phyloP scores from a whole-genome alignment of 2,113 vertebrate species.

The Cacatua alba region DNA sequence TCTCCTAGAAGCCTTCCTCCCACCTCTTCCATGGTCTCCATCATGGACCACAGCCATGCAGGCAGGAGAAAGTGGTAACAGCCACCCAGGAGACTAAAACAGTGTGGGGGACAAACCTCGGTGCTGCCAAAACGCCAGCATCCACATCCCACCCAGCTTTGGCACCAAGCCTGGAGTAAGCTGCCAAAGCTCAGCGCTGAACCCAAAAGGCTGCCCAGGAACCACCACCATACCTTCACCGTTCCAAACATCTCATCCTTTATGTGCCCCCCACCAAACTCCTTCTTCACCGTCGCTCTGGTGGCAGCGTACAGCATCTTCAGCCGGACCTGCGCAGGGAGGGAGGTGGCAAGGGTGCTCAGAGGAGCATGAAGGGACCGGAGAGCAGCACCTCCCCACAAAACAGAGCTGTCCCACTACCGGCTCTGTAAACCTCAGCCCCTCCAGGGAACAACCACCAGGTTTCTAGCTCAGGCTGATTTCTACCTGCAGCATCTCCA shows the following conservation, averaged over 20 bases:
- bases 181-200: background rate
- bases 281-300: constrained; percentile 96
- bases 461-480: too few relatives aligned
- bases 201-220: background rate
- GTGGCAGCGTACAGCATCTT: constrained; percentile 99
- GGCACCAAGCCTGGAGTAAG: rapidly evolving
- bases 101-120: rapidly evolving
- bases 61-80: background rate
- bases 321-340: constrained; percentile 85
- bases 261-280: constrained; percentile 95
- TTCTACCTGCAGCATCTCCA: too few relatives aligned
- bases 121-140: background rate
- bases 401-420: too few relatives aligned
- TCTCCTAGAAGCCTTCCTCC: background rate
- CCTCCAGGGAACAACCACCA: too few relatives aligned
- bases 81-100: background rate
- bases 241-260: constrained; percentile 97
- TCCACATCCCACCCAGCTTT: rapidly evolving
- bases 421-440: too few relatives aligned
- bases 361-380: rapidly evolving
- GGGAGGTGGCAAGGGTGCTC: rapidly evolving
- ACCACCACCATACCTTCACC: constrained; percentile 78
- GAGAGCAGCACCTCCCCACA: background rate
- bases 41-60: rapidly evolving
- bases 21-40: rapidly evolving